Percentiles rank a stretch among this genome's conserved stretches.
These are phyloP conservation scores for Cladopsammia gracilis DNA, from an alignment of 64 coral and sea anemone species.

Conservation along the genomic window DNA sequence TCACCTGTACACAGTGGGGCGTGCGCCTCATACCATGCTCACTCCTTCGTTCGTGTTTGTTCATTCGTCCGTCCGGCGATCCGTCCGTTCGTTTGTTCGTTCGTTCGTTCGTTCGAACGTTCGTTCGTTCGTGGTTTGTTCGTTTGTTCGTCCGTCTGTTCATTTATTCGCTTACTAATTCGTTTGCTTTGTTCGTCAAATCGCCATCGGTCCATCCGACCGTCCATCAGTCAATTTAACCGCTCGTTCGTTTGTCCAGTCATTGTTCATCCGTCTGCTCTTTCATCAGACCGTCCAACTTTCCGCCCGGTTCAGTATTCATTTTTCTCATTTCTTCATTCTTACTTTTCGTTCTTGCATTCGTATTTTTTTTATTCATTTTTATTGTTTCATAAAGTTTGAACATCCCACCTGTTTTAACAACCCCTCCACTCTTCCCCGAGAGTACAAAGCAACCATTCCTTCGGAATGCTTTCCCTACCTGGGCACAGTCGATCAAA, in stretches of 20 bases:
- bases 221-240: neutral
- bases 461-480: neutral
- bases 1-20: no score
- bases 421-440: no score
- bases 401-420: neutral
- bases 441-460: neutral
- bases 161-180: neutral
- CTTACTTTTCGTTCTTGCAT: no score
- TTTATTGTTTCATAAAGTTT: no score
- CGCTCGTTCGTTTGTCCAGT: no score
- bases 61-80: neutral
- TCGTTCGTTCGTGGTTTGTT: neutral
- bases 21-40: neutral
- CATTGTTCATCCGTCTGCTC: no score
- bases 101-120: no score
- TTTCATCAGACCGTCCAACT: neutral
- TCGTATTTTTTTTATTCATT: no score
- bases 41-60: neutral
- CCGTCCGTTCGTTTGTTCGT: neutral
- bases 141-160: neutral
- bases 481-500: constrained; percentile 55
- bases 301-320: neutral
- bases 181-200: no score
- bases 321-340: no score
- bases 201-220: neutral